Conservation (phyloP, 1,140 invertebrate genomes). For the Drosophila asahinai region DNA sequence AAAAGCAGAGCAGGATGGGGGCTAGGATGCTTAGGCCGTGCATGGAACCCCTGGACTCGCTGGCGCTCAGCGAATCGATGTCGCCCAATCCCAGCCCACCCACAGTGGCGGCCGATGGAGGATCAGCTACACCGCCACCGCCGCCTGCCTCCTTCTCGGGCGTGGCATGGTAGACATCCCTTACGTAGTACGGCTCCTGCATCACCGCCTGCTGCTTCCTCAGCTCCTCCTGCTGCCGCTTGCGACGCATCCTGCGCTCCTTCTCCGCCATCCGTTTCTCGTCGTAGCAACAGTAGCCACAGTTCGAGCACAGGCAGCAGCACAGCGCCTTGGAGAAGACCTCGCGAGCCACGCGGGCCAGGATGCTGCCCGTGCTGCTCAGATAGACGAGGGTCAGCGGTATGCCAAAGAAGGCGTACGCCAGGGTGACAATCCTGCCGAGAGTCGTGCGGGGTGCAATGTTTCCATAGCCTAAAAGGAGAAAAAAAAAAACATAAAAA, state of each 20-base stretch:
- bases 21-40: constrained; percentile 91
- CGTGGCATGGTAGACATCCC: constrained; percentile 87
- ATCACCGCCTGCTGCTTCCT: constrained; percentile 89
- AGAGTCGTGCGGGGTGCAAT: constrained; percentile 92
- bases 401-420: constrained; percentile 95
- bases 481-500: background rate
- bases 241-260: constrained; percentile 90
- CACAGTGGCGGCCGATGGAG: background rate
- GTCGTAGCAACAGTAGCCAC: constrained; percentile 94
- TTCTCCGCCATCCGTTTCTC: constrained; percentile 92
- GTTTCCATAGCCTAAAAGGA: constrained; percentile 92
- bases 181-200: constrained; percentile 92
- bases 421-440: constrained; percentile 94
- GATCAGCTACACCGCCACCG: constrained; percentile 70
- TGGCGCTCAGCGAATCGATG: constrained; percentile 89
- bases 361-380: constrained; percentile 92
- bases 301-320: constrained; percentile 93
- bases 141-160: constrained; percentile 86
- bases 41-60: constrained; percentile 90
- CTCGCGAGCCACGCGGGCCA: constrained; percentile 94
- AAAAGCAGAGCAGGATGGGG: constrained; percentile 91
- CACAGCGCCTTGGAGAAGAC: constrained; percentile 93
- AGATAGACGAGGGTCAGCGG: constrained; percentile 95
- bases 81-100: constrained; percentile 70
- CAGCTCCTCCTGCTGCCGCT: constrained; percentile 91